Percentiles rank a stretch among this genome's conserved stretches.
Conservation (phyloP, 2,113 vertebrate genomes). For the Picathartes gymnocephalus region DNA sequence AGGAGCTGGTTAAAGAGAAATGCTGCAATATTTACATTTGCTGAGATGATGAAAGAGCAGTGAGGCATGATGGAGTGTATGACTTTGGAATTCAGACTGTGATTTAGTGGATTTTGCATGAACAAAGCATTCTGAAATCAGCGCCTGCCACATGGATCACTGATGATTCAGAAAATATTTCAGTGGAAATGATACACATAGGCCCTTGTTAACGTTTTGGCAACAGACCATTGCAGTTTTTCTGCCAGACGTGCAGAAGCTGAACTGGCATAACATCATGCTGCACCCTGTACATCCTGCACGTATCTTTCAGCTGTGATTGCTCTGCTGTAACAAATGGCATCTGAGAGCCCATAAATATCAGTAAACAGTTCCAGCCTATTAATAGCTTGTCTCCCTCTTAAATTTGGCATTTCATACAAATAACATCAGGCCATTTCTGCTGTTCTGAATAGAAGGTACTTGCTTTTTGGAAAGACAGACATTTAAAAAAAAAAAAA, state of each 20-base stretch:
- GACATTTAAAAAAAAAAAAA: not conserved
- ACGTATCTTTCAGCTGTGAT: slow-evolving; percentile 41
- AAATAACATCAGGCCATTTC: not conserved
- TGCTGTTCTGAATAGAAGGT: not conserved
- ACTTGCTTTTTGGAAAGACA: not conserved
- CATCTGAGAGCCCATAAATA: slow-evolving; percentile 38
- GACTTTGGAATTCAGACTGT: not conserved
- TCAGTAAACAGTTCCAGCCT: slow-evolving; percentile 21
- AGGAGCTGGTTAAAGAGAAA: not conserved
- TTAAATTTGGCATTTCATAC: not conserved
- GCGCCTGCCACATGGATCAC: slow-evolving; percentile 25
- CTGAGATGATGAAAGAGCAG: slow-evolving; percentile 24
- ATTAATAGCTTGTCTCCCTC: not conserved
- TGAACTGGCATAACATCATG: slow-evolving; percentile 35
- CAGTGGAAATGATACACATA: not conserved
- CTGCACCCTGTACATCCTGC: slow-evolving; percentile 18
- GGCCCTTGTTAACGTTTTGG: slow-evolving; percentile 56
- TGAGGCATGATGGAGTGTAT: not conserved
- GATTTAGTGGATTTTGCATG: slow-evolving; percentile 35
- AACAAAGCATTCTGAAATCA: slow-evolving; percentile 52
- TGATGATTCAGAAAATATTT: slow-evolving; percentile 42
- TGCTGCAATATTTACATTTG: not conserved
- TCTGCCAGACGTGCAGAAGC: slow-evolving; percentile 40
- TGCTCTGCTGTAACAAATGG: slow-evolving; percentile 31
- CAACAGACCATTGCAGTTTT: not conserved